These are phyloP conservation scores for Drosophila persimilis DNA, from an alignment of 1,140 invertebrate genomes.

Conservation along the genomic window DNA sequence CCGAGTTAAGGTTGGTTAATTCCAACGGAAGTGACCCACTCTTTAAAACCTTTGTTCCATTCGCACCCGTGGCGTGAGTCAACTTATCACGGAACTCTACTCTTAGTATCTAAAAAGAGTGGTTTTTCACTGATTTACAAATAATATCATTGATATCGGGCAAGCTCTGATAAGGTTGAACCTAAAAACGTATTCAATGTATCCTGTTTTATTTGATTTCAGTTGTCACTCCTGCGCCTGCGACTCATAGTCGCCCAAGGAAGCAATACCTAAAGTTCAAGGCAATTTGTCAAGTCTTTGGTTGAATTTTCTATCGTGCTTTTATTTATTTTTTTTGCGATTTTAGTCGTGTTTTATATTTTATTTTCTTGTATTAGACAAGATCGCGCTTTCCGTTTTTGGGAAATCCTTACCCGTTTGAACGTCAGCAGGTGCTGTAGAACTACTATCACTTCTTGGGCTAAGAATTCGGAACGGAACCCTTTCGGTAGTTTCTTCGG, in stretches of 20 bases:
- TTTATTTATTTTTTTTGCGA: no score
- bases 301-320: background rate
- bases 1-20: background rate
- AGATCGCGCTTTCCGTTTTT: background rate
- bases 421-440: conserved; percentile 10
- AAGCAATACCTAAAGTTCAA: no score
- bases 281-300: no score
- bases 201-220: no score
- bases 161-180: no score
- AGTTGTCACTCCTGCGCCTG: no score
- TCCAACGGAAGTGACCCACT: conserved; percentile 34
- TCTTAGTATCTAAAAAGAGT: background rate
- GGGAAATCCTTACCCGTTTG: conserved; percentile 17
- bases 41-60: background rate
- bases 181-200: no score
- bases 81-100: background rate
- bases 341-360: background rate
- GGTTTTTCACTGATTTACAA: no score
- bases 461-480: conserved; percentile 1
- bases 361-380: background rate
- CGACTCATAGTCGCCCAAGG: no score
- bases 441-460: background rate
- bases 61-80: no score
- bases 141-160: no score
- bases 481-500: conserved; percentile 13